These are phyloP conservation scores for Andrena praecox DNA, from an alignment of 2,888 invertebrate genomes.

Conservation along the genomic window DNA sequence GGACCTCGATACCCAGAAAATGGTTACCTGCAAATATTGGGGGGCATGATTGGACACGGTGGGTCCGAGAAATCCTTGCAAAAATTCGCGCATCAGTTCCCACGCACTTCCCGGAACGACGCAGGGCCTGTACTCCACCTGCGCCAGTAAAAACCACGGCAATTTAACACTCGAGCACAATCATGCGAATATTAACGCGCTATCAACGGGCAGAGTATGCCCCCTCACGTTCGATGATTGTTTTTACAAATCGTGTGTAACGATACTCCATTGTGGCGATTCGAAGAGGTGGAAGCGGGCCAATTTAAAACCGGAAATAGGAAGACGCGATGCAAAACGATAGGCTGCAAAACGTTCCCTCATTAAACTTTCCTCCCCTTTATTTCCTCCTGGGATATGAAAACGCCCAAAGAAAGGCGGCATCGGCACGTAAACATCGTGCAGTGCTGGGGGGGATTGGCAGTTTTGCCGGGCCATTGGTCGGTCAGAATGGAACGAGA, in stretches of 20 bases:
- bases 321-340: not conserved
- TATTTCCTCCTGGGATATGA: not conserved
- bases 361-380: constrained; percentile 10
- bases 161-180: not conserved
- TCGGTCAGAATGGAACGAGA: constrained; percentile 29
- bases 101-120: constrained; percentile 95
- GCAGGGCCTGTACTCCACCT: constrained; percentile 97
- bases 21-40: constrained; percentile 87
- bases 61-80: constrained; percentile 95
- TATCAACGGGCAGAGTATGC: no score
- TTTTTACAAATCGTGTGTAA: no score
- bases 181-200: no score
- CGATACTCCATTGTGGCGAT: not conserved
- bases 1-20: not conserved
- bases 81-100: constrained; percentile 95
- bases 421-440: constrained; percentile 19
- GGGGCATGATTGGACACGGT: constrained; percentile 91
- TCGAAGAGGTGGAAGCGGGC: not conserved
- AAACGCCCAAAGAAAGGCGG: constrained; percentile 17
- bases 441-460: constrained; percentile 27
- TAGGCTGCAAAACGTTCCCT: constrained; percentile 4
- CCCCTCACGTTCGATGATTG: no score
- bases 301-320: not conserved
- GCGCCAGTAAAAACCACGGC: not conserved
- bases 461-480: constrained; percentile 43